phyloP scores from a whole-genome alignment of 2,888 invertebrate species.

The Dysmachus trigonus region DNA sequence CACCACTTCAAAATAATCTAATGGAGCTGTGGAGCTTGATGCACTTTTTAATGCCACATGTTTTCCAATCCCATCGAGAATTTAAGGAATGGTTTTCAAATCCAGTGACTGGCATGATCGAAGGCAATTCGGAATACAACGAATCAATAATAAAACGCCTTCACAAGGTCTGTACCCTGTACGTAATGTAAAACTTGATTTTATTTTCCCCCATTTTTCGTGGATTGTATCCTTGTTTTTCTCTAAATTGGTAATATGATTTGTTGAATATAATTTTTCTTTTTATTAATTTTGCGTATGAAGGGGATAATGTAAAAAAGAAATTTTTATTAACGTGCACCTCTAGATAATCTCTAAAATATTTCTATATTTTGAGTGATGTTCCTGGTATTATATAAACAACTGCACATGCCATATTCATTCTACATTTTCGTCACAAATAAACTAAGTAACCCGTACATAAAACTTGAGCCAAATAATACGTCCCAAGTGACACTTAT shows the following conservation, averaged over 20 bases:
- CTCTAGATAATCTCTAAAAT: background rate
- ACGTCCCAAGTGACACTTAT: no score
- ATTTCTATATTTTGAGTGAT: background rate
- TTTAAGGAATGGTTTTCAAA: constrained; percentile 99
- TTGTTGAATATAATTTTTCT: background rate
- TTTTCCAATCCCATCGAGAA: constrained; percentile 95
- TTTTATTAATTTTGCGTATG: background rate
- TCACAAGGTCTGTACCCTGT: constrained; percentile 76
- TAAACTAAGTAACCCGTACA: no score
- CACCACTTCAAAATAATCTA: constrained; percentile 94
- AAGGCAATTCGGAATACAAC: constrained; percentile 91
- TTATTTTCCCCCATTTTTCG: constrained; percentile 2
- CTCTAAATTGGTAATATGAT: background rate
- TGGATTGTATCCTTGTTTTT: background rate
- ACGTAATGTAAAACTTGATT: constrained; percentile 49
- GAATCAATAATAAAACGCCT: constrained; percentile 86
- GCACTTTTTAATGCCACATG: constrained; percentile 98
- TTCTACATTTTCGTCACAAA: background rate
- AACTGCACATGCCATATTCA: no score
- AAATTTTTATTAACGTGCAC: background rate
- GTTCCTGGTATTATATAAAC: no score
- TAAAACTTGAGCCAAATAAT: no score
- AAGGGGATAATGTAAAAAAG: background rate
- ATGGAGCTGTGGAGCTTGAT: constrained; percentile 98
- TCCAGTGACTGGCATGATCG: constrained; percentile 95